Base-by-base conservation (phyloP, 2,113 vertebrate genomes). In the Rhegmatorhina hoffmannsi region DNA sequence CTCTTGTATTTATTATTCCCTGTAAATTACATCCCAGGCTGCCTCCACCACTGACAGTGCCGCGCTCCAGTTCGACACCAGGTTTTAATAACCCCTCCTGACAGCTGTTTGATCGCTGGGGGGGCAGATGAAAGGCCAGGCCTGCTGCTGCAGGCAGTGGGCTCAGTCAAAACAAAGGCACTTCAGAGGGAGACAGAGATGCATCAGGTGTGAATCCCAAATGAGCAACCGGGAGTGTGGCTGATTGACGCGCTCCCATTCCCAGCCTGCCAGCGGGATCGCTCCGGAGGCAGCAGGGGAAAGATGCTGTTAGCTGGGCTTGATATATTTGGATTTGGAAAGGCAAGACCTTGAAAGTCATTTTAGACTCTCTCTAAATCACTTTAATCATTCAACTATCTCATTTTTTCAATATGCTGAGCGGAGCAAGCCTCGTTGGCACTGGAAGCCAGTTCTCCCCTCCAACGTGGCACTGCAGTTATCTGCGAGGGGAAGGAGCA, bases 181-280 rank as follows among this genome's bases (percentile, higher is more conserved):
- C 95, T 97, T 96, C 94, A 97, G 96, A 97, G 94, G 44, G 83
- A 92, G 91, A 85, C 80, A 91, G 89, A 89, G 96, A 96, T 86
- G 91, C 96, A 96, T 97, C 97, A 96, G 96, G 97, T 97, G 97
- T 95, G 97, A 97, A 97, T 96, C 95, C 69, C 86, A 74, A 56
- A 79, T 5, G 75, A 94, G 53, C 52, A 68, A 81, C 43, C 72
- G 33, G 88, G 15, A 74, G 33, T 31, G 66, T 11, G 73, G 38
- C 24, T 10, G 62, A 96, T 1, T 24, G 90, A 46, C 46, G 36
- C 3, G 1, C 63, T 75, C 24, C 62, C 50, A 2, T 4, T 49
- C 46, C 66, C 70, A 50, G 53, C 33, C 64, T 11, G 56, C 19
- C 44, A 25, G 31, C 3, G 5, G 29, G 31, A 55, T 77, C 49